Conservation (phyloP, 2,113 vertebrate genomes). For the Cyphomyrus discorhynchus region DNA sequence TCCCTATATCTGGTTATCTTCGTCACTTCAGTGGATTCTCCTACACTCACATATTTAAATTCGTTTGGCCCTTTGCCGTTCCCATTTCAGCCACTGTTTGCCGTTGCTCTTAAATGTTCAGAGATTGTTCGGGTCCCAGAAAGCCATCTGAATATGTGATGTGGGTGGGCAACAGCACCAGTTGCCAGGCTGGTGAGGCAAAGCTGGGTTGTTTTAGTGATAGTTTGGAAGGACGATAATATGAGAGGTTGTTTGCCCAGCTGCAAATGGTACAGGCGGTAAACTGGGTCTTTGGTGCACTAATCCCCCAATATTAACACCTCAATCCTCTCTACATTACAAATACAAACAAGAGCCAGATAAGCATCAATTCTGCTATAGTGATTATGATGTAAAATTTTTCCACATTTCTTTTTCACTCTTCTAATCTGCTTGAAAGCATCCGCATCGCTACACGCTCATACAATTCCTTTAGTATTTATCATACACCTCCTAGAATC, state of each 20-base stretch:
- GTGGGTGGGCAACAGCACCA: slow-evolving; percentile 44
- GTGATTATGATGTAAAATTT: not conserved
- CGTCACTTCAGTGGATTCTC: not conserved
- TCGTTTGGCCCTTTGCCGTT: slow-evolving; percentile 32
- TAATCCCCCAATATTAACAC: not conserved
- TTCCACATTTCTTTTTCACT: not conserved
- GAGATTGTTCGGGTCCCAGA: slow-evolving; percentile 31
- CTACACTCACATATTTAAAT: slow-evolving; percentile 23
- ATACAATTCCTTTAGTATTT: not conserved
- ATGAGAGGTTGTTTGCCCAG: slow-evolving; percentile 52
- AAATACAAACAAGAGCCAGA: not conserved
- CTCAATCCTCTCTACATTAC: not conserved
- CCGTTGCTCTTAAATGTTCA: slow-evolving; percentile 39
- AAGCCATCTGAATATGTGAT: slow-evolving; percentile 26
- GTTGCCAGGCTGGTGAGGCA: slow-evolving; percentile 41
- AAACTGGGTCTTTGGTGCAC: not conserved
- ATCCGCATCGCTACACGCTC: not conserved
- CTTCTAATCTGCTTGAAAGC: not conserved
- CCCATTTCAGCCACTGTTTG: slow-evolving; percentile 39
- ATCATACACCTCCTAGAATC: not conserved
- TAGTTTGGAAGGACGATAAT: not conserved
- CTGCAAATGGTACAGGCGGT: slow-evolving; percentile 36
- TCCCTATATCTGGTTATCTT: not conserved
- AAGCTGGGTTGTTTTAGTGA: slow-evolving; percentile 11
- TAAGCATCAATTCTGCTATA: not conserved